These are phyloP conservation scores for Capreolus pygargus DNA, from an alignment of 2,113 vertebrate species.

Conservation along the genomic window DNA sequence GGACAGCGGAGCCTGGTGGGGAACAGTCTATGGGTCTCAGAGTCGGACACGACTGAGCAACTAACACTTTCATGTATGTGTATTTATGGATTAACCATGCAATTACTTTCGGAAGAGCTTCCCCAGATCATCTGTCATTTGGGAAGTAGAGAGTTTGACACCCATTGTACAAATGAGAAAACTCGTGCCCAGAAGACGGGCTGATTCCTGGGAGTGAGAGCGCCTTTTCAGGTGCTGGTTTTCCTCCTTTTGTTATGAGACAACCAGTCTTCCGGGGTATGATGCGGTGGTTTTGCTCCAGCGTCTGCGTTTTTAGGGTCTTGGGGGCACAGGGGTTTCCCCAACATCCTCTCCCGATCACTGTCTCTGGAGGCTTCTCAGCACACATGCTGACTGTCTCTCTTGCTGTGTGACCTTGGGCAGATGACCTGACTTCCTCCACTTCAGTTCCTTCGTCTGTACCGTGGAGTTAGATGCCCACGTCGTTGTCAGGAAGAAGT, in stretches of 20 bases:
- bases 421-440: background rate
- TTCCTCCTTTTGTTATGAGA: background rate
- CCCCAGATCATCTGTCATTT: background rate
- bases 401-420: background rate
- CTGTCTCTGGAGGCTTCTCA: background rate
- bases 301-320: background rate
- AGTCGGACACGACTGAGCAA: background rate
- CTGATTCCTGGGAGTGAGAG: background rate
- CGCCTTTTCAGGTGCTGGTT: background rate
- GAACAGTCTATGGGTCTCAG: background rate
- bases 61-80: background rate
- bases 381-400: fast-evolving
- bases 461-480: fast-evolving
- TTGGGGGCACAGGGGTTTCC: background rate
- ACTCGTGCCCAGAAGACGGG: background rate
- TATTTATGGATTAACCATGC: background rate
- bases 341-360: background rate
- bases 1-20: background rate
- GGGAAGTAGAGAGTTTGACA: background rate
- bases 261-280: background rate
- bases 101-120: background rate
- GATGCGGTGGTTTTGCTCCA: background rate
- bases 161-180: background rate
- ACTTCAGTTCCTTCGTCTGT: background rate
- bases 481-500: background rate